Percentiles rank a stretch among this genome's conserved stretches.
These are phyloP conservation scores for Mustela lutreola DNA, from an alignment of 2,113 vertebrate species.

Conservation along the genomic window DNA sequence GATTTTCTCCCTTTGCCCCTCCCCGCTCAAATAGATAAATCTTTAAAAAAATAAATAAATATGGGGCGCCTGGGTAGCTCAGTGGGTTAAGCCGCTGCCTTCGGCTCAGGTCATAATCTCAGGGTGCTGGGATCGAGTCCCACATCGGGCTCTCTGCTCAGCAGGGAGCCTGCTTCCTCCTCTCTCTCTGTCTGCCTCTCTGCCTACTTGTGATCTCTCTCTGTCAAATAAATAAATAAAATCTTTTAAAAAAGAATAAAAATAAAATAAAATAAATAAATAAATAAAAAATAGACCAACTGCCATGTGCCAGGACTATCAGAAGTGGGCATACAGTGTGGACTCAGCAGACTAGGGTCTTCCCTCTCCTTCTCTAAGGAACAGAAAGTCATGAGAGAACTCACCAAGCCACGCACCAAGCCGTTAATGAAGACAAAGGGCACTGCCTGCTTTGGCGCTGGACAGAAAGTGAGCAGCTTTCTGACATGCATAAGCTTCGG, in stretches of 20 bases:
- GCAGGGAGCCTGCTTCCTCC: too few species aligned
- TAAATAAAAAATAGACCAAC: background rate
- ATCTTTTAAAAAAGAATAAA: background rate
- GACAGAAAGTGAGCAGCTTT: background rate
- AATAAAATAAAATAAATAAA: too few species aligned
- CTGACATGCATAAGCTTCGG: background rate
- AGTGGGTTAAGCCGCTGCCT: too few species aligned
- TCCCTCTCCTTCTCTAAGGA: background rate
- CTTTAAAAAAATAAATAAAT: background rate
- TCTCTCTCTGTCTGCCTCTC: too few species aligned
- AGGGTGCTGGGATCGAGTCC: too few species aligned
- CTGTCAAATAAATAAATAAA: background rate
- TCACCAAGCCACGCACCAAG: background rate
- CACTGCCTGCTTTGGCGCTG: background rate
- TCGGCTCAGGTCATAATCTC: too few species aligned
- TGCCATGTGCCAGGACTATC: background rate
- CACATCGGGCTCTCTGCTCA: too few species aligned
- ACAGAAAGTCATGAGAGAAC: background rate
- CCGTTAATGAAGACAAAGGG: background rate
- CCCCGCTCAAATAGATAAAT: background rate
- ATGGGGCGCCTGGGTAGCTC: too few species aligned
- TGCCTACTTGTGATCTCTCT: too few species aligned
- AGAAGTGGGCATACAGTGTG: rapidly evolving
- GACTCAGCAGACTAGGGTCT: background rate
- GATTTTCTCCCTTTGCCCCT: background rate